Conservation (phyloP, 92 coral and sea anemone species). For the Umimayanthus kanabou region DNA sequence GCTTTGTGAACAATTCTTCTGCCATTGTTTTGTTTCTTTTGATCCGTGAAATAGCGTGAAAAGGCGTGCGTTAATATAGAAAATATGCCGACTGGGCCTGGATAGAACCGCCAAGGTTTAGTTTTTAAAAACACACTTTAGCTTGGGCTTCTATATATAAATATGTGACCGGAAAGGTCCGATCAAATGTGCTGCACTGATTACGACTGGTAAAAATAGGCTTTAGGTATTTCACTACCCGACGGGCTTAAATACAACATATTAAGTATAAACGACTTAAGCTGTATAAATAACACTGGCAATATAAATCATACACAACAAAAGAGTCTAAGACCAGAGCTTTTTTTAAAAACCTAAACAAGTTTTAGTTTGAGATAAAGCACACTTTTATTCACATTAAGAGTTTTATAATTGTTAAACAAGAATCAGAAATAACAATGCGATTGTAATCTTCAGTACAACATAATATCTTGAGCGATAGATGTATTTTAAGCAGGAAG, state of each 20-base stretch:
- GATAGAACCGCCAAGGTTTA: neutral
- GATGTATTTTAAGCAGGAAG: too few relatives aligned
- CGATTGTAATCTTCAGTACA: neutral
- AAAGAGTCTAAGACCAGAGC: neutral
- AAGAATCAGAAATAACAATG: neutral
- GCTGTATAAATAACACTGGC: neutral
- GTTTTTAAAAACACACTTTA: neutral
- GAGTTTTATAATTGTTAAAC: neutral
- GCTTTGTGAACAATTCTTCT: neutral
- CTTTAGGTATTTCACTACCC: neutral
- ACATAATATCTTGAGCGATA: neutral
- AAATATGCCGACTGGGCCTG: neutral
- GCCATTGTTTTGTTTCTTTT: too few relatives aligned
- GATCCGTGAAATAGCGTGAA: neutral
- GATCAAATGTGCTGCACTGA: neutral
- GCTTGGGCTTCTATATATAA: neutral
- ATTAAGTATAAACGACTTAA: neutral
- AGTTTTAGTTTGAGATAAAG: too few relatives aligned
- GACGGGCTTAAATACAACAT: neutral
- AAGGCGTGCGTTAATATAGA: neutral
- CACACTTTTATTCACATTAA: neutral
- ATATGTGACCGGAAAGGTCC: neutral
- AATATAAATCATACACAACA: neutral
- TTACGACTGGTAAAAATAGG: neutral
- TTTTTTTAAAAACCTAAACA: conserved; percentile 3